These are phyloP conservation scores for Melanostoma scalare DNA, from an alignment of 2,888 invertebrate species.

Conservation along the genomic window DNA sequence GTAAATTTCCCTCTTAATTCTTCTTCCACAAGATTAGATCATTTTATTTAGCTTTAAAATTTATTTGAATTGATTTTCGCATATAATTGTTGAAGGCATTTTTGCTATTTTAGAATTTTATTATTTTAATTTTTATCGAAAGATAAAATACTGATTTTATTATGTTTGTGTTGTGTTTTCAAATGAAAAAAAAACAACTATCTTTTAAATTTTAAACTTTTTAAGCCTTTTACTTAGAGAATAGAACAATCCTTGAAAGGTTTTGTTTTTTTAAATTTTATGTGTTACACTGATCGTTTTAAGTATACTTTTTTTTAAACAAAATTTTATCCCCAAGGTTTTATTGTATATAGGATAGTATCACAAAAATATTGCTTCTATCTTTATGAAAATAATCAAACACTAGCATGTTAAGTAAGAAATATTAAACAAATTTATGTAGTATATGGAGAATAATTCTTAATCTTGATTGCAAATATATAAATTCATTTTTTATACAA, in stretches of 20 bases:
- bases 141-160: constrained; percentile 46
- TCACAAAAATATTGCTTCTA: constrained; percentile 13
- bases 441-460: constrained; percentile 39
- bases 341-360: constrained; percentile 62
- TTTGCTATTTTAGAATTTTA: constrained; percentile 45
- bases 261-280: constrained; percentile 40
- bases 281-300: constrained; percentile 59
- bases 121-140: constrained; percentile 24
- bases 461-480: constrained; percentile 59
- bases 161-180: constrained; percentile 51
- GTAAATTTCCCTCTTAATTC: neutral
- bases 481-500: constrained; percentile 5
- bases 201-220: constrained; percentile 7
- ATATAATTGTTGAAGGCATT: constrained; percentile 19
- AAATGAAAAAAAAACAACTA: constrained; percentile 17
- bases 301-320: constrained; percentile 37
- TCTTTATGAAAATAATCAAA: constrained; percentile 28
- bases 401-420: constrained; percentile 63
- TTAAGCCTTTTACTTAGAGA: constrained; percentile 42
- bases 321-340: constrained; percentile 24
- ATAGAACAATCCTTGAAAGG: constrained; percentile 34
- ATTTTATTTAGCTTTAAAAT: constrained; percentile 10
- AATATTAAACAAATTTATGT: constrained; percentile 12
- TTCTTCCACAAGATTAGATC: constrained; percentile 1
- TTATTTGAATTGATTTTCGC: constrained; percentile 53